These are phyloP conservation scores for Anguilla japonica DNA, from an alignment of 2,113 vertebrate species.

Conservation along the genomic window DNA sequence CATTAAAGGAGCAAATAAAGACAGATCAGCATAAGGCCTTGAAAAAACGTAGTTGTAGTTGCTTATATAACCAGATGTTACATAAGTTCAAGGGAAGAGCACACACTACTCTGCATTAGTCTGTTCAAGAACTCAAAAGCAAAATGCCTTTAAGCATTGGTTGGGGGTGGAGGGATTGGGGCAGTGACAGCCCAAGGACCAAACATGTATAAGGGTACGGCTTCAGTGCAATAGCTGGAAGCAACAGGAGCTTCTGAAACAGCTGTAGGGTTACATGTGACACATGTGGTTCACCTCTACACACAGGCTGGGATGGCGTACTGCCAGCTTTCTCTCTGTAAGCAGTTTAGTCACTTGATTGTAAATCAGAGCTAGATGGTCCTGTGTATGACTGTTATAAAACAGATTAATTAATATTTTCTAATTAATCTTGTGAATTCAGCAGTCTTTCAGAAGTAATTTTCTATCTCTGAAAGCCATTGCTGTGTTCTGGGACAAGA, in stretches of 20 bases:
- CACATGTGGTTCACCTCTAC: background rate
- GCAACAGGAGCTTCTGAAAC: background rate
- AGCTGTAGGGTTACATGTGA: background rate
- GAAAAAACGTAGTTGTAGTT: background rate
- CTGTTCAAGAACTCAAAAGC: background rate
- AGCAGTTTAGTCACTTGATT: background rate
- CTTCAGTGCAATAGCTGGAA: background rate
- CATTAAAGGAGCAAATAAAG: background rate
- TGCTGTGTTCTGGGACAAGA: background rate
- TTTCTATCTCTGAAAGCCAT: background rate
- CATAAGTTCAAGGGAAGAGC: background rate
- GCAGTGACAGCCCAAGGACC: background rate
- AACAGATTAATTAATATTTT: background rate
- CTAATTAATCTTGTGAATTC: background rate
- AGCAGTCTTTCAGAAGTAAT: background rate
- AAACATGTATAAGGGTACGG: background rate
- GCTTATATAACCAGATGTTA: slow-evolving; percentile 11
- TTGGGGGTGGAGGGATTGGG: background rate
- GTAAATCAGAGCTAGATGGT: background rate
- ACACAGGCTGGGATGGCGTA: background rate
- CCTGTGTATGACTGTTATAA: background rate
- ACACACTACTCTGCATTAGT: background rate
- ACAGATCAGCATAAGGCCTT: background rate
- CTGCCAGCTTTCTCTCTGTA: background rate
- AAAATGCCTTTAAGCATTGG: background rate